phyloP scores from a whole-genome alignment of 2,797 vertebrate genomes.

The Eospalax fontanierii region DNA sequence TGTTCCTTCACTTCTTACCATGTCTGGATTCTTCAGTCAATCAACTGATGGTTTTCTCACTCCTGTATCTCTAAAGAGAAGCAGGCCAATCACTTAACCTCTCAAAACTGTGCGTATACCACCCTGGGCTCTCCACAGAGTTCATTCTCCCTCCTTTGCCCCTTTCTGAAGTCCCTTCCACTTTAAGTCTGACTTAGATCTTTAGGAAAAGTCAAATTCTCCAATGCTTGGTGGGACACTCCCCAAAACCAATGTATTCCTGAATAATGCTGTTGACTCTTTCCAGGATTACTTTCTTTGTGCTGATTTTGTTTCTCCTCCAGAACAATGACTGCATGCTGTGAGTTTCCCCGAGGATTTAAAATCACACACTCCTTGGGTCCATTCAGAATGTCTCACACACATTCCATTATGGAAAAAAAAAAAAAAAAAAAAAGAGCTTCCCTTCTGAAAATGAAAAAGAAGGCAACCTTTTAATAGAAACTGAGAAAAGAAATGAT shows the following conservation, averaged over 20 bases:
- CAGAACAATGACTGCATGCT: neutral
- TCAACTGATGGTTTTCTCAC: neutral
- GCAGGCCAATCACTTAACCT: neutral
- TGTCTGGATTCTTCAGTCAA: neutral
- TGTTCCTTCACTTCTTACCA: neutral
- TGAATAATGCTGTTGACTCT: neutral
- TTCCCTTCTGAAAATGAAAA: slow-evolving; percentile 29
- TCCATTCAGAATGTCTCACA: neutral
- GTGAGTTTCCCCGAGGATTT: neutral
- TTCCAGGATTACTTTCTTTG: neutral
- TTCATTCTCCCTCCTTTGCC: neutral
- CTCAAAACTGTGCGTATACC: neutral
- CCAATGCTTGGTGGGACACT: neutral
- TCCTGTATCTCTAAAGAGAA: neutral
- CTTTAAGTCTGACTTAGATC: neutral
- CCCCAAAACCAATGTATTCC: neutral
- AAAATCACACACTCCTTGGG: neutral
- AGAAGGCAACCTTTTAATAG: neutral
- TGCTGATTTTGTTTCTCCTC: neutral
- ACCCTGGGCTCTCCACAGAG: neutral
- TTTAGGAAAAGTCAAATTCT: neutral
- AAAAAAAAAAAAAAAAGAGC: neutral
- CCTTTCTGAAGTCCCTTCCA: neutral
- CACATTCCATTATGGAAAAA: neutral
- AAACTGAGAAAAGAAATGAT: neutral